Percentiles rank a stretch among this genome's conserved stretches.
Conservation (phyloP, 1,140 invertebrate genomes). For the Sycophila sp. region DNA sequence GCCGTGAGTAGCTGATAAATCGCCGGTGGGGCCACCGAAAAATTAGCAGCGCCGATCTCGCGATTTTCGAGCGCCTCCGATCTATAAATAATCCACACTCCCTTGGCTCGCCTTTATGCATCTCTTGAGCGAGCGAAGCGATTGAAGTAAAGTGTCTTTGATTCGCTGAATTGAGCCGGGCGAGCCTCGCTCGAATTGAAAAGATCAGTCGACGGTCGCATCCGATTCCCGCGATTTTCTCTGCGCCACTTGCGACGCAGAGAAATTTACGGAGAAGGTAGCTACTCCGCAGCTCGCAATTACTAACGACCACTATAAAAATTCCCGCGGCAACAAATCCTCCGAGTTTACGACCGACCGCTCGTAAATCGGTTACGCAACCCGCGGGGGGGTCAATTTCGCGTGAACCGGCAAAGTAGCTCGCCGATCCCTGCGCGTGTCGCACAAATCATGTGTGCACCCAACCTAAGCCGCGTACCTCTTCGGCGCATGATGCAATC, state of each 20-base stretch:
- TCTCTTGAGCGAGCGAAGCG: background rate
- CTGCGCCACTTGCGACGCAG: background rate
- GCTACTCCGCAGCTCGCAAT: background rate
- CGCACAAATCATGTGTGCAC: no score
- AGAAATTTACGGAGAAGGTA: background rate
- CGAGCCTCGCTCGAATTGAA: slow-evolving; percentile 13
- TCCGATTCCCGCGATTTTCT: background rate
- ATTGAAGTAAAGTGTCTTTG: slow-evolving; percentile 36
- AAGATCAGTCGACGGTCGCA: slow-evolving; percentile 3
- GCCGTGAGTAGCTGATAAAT: no score
- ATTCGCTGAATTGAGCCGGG: slow-evolving; percentile 34
- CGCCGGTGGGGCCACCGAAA: no score
- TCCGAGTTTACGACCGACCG: background rate
- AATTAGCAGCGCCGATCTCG: no score
- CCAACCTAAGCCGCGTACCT: no score
- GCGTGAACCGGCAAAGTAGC: background rate
- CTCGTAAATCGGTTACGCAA: background rate
- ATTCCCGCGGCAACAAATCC: no score
- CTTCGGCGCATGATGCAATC: no score
- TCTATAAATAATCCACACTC: no score
- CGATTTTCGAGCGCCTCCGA: no score
- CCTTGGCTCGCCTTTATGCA: no score
- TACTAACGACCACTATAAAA: background rate
- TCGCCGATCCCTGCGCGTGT: background rate
- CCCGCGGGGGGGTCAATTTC: background rate